phyloP scores from a whole-genome alignment of 2,113 vertebrate species.

The Brachypodius melanocephalos region DNA sequence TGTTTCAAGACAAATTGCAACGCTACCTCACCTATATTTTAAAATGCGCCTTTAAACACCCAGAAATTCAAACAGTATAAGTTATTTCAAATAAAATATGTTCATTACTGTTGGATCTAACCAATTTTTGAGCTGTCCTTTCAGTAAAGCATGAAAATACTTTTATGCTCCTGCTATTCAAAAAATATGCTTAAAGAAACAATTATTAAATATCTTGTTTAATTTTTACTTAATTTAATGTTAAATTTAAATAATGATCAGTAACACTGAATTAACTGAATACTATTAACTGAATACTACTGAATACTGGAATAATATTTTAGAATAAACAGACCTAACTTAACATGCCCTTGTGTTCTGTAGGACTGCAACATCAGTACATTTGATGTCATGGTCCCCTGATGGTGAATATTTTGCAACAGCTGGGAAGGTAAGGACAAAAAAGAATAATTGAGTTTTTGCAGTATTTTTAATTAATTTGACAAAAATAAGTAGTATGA shows the following conservation, averaged over 20 bases:
- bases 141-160: background rate
- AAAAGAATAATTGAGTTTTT: background rate
- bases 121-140: background rate
- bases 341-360: background rate
- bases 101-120: background rate
- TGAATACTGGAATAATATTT: background rate
- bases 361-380: conserved; percentile 93
- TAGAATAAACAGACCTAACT: background rate
- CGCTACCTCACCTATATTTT: background rate
- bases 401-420: conserved; percentile 99
- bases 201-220: background rate
- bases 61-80: background rate
- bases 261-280: background rate
- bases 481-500: background rate
- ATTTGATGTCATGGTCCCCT: conserved; percentile 94
- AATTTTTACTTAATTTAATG: background rate
- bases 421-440: conserved; percentile 86
- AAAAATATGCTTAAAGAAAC: background rate
- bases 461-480: background rate
- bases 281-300: too few relatives aligned
- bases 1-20: background rate
- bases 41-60: background rate
- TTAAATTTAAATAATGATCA: background rate
- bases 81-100: background rate
- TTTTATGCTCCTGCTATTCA: background rate